Conservation (phyloP, 2,888 invertebrate genomes). For the Troides oblongomaculatus region DNA sequence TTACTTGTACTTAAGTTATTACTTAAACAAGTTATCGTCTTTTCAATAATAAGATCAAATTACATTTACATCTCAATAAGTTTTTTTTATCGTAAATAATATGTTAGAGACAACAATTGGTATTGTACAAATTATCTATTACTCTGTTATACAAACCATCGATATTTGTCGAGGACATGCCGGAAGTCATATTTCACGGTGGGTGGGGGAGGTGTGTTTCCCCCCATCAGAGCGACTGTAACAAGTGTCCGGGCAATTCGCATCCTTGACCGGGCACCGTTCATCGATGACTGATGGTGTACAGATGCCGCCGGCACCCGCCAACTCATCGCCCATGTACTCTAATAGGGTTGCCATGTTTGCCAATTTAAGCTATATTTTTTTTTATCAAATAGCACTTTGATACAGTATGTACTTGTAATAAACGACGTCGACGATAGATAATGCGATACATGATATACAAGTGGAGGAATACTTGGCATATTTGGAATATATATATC, state of each 20-base stretch:
- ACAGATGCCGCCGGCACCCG: constrained; percentile 69
- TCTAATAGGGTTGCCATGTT: constrained; percentile 19
- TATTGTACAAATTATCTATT: constrained; percentile 11
- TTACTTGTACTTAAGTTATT: too few species aligned
- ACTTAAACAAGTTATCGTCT: too few species aligned
- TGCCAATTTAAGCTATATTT: neutral
- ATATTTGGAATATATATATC: too few species aligned
- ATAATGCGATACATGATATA: too few species aligned
- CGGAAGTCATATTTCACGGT: constrained; percentile 34
- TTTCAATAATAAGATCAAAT: too few species aligned
- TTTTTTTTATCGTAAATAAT: neutral
- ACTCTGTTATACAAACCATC: constrained; percentile 29
- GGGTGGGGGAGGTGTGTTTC: constrained; percentile 19
- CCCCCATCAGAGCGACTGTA: constrained; percentile 26
- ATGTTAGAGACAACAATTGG: neutral
- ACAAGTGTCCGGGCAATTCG: constrained; percentile 55
- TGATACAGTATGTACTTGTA: too few species aligned
- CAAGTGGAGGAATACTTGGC: too few species aligned
- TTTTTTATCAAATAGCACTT: neutral
- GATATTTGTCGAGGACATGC: constrained; percentile 37
- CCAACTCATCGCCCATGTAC: constrained; percentile 60
- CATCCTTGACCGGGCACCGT: constrained; percentile 67
- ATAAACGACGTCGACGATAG: too few species aligned
- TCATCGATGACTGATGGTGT: constrained; percentile 76
- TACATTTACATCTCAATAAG: neutral